These are phyloP conservation scores for Drosophila virilis DNA, from an alignment of 1,140 invertebrate genomes.

Conservation along the genomic window DNA sequence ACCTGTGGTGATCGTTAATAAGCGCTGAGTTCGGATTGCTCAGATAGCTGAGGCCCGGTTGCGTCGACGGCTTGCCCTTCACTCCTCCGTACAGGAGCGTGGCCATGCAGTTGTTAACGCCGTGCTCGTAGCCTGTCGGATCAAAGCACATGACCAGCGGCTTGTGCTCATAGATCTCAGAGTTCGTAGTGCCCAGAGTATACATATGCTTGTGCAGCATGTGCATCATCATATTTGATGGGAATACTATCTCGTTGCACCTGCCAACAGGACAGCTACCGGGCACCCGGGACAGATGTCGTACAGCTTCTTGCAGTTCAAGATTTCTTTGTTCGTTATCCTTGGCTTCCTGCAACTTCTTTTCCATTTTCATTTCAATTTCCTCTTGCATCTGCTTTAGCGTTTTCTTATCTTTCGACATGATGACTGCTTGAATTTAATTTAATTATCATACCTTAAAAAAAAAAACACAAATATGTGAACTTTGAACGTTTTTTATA, in stretches of 20 bases:
- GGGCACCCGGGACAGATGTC: conserved; percentile 22
- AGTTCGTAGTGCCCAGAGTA: neutral
- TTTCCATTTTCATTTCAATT: conserved; percentile 15
- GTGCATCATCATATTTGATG: conserved; percentile 38
- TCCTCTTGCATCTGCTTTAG: conserved; percentile 2
- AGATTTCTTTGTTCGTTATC: neutral
- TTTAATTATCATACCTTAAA: neutral
- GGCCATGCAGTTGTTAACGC: conserved; percentile 20
- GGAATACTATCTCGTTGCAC: conserved; percentile 41
- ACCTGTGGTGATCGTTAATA: neutral
- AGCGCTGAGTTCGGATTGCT: conserved; percentile 30
- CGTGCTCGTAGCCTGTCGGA: neutral
- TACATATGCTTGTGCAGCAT: conserved; percentile 27
- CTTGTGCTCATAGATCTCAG: conserved; percentile 24
- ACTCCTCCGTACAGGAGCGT: conserved; percentile 45
- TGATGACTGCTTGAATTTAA: conserved; percentile 10
- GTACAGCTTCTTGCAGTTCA: neutral
- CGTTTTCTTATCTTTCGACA: neutral
- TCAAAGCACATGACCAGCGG: conserved; percentile 16
- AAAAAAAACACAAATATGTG: neutral
- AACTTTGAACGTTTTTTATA: neutral
- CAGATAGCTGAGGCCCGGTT: conserved; percentile 21
- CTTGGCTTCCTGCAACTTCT: conserved; percentile 15
- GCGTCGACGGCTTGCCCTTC: neutral
- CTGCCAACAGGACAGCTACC: conserved; percentile 38